Base-by-base conservation (phyloP, 1,140 invertebrate species). In the Helicoverpa armigera region DNA sequence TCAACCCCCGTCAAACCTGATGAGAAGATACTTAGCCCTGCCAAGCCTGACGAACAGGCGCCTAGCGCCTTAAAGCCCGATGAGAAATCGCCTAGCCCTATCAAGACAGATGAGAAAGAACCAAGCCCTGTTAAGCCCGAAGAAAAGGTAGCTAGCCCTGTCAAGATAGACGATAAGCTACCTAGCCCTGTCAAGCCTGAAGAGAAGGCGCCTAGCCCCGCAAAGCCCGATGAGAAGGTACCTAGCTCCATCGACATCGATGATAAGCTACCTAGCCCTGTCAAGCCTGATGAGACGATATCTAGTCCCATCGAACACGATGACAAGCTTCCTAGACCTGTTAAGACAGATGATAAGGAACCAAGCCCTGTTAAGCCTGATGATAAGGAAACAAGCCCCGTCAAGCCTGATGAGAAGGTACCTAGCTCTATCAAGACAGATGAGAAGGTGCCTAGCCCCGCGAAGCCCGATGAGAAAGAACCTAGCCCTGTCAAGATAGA, bases 211-310 rank as follows among this genome's bases (percentile, higher is more conserved):
- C 23, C 51, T 16, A 80, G 54, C 11, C 14, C 63, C 51, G 80
- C 76, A 7, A 58, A 73, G 35, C 12, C 23, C 11, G 67, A 58
- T 2, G 78, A 81, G 13, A 88, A 86, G 10, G 60, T 10, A 16
- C 14, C 74, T 18, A 86, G 63, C 51, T 70, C 74, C 13, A 51
- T 29, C 2, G 16, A 56, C 12, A 23, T n/a, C 7, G 53, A 70
- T 72, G 80, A 80, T 14, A 82, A 82, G 50, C 29, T 3, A 11
- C 2, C 74, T 18, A 65, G 18, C 29, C 14, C 79, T 23, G 77
- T 16, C 12, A 82, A 61, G 16, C 18, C 23, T 18, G 23, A 61
- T 1, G 65, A 51, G 1, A 69, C 53, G 5, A 9, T 12, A 3
- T 2, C 75, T 54, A 63, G 16, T 23, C 14, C 75, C 18, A 35